Conservation (phyloP, 2,888 invertebrate species). For the Ophion ellenae region DNA sequence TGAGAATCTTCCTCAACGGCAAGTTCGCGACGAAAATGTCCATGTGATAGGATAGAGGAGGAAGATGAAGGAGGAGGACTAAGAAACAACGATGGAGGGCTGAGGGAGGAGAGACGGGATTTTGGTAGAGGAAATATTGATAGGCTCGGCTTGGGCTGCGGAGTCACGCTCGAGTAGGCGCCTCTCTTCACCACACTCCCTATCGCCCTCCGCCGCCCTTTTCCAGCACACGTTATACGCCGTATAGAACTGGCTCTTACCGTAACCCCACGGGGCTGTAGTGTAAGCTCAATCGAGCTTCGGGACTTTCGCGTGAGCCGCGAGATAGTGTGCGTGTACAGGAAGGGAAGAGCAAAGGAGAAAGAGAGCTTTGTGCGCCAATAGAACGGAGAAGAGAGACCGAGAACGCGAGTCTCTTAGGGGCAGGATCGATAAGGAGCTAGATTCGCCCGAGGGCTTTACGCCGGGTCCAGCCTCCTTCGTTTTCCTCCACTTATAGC, state of each 20-base stretch:
- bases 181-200: slow-evolving; percentile 76
- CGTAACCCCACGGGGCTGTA: slow-evolving; percentile 36
- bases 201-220: slow-evolving; percentile 66
- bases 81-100: slow-evolving; percentile 54
- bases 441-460: slow-evolving; percentile 80
- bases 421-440: slow-evolving; percentile 82
- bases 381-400: slow-evolving; percentile 40
- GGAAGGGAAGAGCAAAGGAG: slow-evolving; percentile 30
- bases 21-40: slow-evolving; percentile 24
- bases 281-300: slow-evolving; percentile 59
- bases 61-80: slow-evolving; percentile 25
- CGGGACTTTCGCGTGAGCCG: slow-evolving; percentile 47
- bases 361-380: slow-evolving; percentile 32
- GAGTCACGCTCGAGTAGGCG: slow-evolving; percentile 83
- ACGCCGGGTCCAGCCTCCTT: slow-evolving; percentile 79
- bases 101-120: slow-evolving; percentile 72
- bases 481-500: slow-evolving; percentile 67
- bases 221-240: slow-evolving; percentile 52
- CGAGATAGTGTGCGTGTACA: slow-evolving; percentile 36
- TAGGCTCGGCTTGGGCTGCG: slow-evolving; percentile 82
- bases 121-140: slow-evolving; percentile 82
- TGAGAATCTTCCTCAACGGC: slow-evolving; percentile 14
- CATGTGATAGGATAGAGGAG: slow-evolving; percentile 1
- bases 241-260: slow-evolving; percentile 40
- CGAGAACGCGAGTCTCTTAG: slow-evolving; percentile 75